Evolutionary conservation across 2,888 invertebrate genomes (phyloP).

Genomic region (Acanthosepion lycidas): DNA sequence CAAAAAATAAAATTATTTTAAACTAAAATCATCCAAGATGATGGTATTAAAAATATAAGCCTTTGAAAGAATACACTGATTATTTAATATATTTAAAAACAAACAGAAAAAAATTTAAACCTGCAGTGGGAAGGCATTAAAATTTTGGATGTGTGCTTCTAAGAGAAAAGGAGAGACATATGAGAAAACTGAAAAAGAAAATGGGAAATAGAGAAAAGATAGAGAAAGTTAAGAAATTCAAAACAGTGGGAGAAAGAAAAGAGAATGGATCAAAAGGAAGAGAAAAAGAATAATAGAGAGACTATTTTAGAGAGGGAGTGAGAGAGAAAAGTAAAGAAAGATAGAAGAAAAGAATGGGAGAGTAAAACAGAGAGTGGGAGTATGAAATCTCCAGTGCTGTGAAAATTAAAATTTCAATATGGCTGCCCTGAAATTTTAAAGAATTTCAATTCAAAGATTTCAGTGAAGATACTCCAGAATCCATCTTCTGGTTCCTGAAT

Average conservation of each 20-base stretch:
- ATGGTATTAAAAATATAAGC: background rate
- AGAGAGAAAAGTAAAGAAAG: background rate
- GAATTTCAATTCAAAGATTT: constrained; percentile 47
- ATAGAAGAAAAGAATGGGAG: background rate
- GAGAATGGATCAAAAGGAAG: too few relatives aligned
- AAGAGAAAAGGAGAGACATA: background rate
- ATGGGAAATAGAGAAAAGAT: background rate
- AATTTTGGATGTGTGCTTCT: constrained; percentile 4
- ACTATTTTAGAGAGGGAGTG: background rate
- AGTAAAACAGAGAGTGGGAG: background rate
- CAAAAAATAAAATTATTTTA: background rate
- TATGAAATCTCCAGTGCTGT: background rate
- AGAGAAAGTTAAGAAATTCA: background rate
- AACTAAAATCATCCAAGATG: background rate
- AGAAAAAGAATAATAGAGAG: background rate
- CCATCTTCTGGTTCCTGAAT: background rate
- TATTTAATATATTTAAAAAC: background rate
- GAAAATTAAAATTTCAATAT: constrained; percentile 46
- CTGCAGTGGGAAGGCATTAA: background rate
- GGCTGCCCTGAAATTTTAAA: constrained; percentile 43
- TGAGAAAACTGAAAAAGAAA: background rate
- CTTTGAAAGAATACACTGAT: background rate
- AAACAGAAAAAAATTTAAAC: background rate
- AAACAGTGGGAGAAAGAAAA: background rate
- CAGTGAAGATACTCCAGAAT: background rate